Percentiles rank a stretch among this genome's conserved stretches.
Conservation (phyloP, 2,888 invertebrate genomes). For the Pandemis heparana region DNA sequence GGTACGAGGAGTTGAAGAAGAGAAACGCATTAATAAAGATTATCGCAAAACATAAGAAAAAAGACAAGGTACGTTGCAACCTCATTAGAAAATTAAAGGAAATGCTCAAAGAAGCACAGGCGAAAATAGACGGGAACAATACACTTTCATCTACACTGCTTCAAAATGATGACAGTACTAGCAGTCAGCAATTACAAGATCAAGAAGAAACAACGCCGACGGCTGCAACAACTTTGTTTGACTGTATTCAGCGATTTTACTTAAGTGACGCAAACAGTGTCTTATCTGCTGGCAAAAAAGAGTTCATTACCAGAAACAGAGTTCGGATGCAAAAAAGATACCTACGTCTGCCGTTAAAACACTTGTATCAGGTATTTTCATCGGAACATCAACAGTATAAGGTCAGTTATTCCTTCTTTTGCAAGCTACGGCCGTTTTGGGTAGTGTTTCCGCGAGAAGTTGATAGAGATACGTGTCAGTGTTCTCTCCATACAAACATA, state of each 20-base stretch:
- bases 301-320: slow-evolving; percentile 3
- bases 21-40: too few relatives aligned
- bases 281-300: slow-evolving; percentile 2
- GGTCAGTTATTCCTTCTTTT: slow-evolving; percentile 5
- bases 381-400: background rate
- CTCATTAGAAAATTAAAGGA: too few relatives aligned
- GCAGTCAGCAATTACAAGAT: too few relatives aligned
- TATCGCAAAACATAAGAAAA: too few relatives aligned
- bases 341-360: slow-evolving; percentile 6
- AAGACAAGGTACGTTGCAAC: too few relatives aligned
- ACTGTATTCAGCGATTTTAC: slow-evolving; percentile 1
- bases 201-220: too few relatives aligned
- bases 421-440: slow-evolving; percentile 2
- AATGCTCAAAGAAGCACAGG: too few relatives aligned
- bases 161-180: too few relatives aligned
- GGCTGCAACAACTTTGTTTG: slow-evolving; percentile 3
- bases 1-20: too few relatives aligned
- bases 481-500: background rate
- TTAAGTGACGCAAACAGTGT: background rate
- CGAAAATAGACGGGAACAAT: too few relatives aligned
- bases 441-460: background rate
- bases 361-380: slow-evolving; percentile 2
- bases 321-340: slow-evolving; percentile 10
- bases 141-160: too few relatives aligned
- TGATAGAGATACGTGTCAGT: slow-evolving; percentile 3